Percentiles rank a stretch among this genome's conserved stretches.
Conservation (phyloP, 2,797 vertebrate species). For the Dryobates pubescens region DNA sequence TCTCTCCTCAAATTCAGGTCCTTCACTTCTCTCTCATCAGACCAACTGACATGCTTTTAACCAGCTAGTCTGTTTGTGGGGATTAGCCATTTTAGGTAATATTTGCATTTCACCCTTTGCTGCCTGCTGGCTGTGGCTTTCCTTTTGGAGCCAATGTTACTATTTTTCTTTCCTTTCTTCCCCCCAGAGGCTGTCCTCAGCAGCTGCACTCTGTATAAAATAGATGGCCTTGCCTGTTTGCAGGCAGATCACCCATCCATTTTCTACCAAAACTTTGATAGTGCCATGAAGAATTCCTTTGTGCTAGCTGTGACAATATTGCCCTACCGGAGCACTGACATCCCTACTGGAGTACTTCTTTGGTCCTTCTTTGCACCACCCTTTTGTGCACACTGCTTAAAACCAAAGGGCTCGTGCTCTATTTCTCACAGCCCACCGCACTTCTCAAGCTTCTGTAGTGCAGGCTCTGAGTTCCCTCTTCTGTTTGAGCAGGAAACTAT, state of each 20-base stretch:
- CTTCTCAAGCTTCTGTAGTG: background rate
- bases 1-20: background rate
- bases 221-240: background rate
- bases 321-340: background rate
- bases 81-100: background rate
- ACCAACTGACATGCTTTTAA: background rate
- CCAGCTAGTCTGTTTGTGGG: background rate
- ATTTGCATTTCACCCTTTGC: background rate
- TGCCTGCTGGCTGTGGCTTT: background rate
- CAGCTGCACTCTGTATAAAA: background rate
- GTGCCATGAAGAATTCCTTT: background rate
- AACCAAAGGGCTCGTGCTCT: background rate
- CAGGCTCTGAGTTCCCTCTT: constrained; percentile 11
- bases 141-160: background rate
- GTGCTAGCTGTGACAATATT: background rate
- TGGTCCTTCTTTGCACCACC: background rate
- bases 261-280: background rate
- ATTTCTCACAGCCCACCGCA: background rate
- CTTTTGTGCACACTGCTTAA: background rate
- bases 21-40: background rate
- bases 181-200: background rate
- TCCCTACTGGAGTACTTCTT: background rate
- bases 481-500: constrained; percentile 25
- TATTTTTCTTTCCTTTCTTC: background rate
- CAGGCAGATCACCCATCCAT: background rate